These are phyloP conservation scores for Lacerta bilineata DNA, from an alignment of 2,797 vertebrate genomes.

Conservation along the genomic window DNA sequence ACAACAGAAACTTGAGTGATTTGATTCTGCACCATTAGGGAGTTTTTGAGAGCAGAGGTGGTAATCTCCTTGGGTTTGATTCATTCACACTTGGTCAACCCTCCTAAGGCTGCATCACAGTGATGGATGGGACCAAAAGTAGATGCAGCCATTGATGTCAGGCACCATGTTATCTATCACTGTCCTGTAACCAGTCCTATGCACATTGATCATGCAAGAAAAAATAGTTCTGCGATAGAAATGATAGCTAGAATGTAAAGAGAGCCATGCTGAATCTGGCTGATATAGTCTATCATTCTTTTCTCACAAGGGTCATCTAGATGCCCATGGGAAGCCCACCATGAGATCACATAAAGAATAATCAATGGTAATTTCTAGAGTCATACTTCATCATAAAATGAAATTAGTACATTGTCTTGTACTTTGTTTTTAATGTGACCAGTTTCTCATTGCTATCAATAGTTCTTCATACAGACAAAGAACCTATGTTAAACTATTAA, in stretches of 20 bases:
- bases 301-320: no score
- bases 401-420: background rate
- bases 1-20: background rate
- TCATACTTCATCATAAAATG: background rate
- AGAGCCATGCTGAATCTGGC: no score
- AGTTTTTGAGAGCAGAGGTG: background rate
- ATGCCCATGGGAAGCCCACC: no score
- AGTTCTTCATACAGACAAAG: slow-evolving; percentile 9
- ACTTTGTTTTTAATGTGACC: background rate
- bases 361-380: background rate
- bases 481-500: background rate
- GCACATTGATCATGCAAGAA: background rate
- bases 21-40: background rate
- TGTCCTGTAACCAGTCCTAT: background rate
- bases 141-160: no score
- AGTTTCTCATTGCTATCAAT: background rate
- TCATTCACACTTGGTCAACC: no score
- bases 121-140: no score
- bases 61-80: no score
- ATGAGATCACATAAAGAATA: background rate
- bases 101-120: no score
- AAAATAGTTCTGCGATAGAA: background rate
- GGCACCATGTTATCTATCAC: no score
- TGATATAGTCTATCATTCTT: no score
- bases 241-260: background rate